phyloP scores from a whole-genome alignment of 2,888 invertebrate species.

The Macrophya alboannulata region DNA sequence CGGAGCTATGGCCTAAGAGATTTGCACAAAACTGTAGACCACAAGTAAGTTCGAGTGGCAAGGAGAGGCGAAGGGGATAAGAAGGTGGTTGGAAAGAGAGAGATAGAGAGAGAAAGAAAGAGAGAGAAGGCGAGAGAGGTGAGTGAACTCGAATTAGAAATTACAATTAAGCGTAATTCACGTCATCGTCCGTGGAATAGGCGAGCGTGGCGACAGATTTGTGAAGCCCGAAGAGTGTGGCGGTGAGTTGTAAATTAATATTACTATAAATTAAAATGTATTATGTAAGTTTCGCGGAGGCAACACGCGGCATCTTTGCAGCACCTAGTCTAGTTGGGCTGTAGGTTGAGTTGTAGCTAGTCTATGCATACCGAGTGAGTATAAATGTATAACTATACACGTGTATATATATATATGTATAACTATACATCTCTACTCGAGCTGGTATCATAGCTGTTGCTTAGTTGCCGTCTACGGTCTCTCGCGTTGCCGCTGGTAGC shows the following conservation, averaged over 20 bases:
- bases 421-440: conserved; percentile 60
- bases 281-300: conserved; percentile 69
- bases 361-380: conserved; percentile 43
- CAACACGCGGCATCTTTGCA: conserved; percentile 67
- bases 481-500: conserved; percentile 45
- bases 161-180: conserved; percentile 52
- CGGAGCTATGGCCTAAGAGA: conserved; percentile 12
- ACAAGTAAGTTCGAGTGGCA: conserved; percentile 1
- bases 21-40: conserved; percentile 3
- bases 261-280: conserved; percentile 71
- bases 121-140: background rate
- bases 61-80: background rate
- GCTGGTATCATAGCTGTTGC: conserved; percentile 50
- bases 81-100: conserved; percentile 5
- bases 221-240: conserved; percentile 42
- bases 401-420: conserved; percentile 54
- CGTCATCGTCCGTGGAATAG: conserved; percentile 47
- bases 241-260: conserved; percentile 68
- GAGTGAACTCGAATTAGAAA: conserved; percentile 52
- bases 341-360: conserved; percentile 45
- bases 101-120: no score
- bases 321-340: conserved; percentile 11
- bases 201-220: conserved; percentile 47
- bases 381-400: background rate
- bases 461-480: conserved; percentile 66